phyloP scores from a whole-genome alignment of 2,888 invertebrate genomes.

The Andrena trimmerana region DNA sequence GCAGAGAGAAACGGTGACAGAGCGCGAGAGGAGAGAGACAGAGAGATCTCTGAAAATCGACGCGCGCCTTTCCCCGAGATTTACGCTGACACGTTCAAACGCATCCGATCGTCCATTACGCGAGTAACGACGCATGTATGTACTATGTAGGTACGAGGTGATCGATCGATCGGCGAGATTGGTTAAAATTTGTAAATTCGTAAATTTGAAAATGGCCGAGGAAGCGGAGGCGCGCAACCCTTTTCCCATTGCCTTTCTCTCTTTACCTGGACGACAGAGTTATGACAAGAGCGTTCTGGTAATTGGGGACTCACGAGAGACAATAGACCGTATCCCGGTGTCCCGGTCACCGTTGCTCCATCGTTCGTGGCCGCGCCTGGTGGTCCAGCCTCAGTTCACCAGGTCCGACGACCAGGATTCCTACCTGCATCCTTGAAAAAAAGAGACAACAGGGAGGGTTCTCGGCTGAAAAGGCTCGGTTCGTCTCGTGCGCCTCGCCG shows the following conservation, averaged over 20 bases:
- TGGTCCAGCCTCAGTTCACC: slow-evolving; percentile 68
- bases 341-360: slow-evolving; percentile 70
- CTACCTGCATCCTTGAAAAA: slow-evolving; percentile 76
- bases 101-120: neutral
- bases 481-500: slow-evolving; percentile 31
- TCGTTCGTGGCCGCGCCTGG: slow-evolving; percentile 59
- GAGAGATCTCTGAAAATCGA: too few relatives aligned
- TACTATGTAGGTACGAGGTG: too few relatives aligned
- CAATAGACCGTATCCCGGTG: slow-evolving; percentile 53
- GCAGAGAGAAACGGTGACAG: slow-evolving; percentile 31
- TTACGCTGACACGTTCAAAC: neutral
- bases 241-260: slow-evolving; percentile 54
- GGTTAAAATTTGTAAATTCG: too few relatives aligned
- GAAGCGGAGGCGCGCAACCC: slow-evolving; percentile 7
- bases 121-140: too few relatives aligned
- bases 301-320: slow-evolving; percentile 71
- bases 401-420: slow-evolving; percentile 63
- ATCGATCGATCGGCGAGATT: too few relatives aligned
- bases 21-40: neutral
- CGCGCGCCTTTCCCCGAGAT: too few relatives aligned
- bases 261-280: slow-evolving; percentile 41
- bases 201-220: neutral
- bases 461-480: slow-evolving; percentile 60
- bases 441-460: slow-evolving; percentile 61
- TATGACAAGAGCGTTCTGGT: slow-evolving; percentile 40